Conservation (phyloP, 2,888 invertebrate species). For the Dermolepida albohirtum region DNA sequence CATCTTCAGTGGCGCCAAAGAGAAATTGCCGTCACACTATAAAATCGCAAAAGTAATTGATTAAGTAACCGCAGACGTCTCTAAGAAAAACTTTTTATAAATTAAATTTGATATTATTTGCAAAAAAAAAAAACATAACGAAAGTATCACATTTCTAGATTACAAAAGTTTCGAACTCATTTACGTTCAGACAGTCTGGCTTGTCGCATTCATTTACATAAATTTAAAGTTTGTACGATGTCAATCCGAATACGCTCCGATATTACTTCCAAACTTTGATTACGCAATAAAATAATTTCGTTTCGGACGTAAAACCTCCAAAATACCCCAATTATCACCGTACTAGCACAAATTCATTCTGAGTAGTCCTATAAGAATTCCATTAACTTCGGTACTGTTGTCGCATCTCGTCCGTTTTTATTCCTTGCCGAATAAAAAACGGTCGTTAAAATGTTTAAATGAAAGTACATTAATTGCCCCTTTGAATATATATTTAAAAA, state of each 20-base stretch:
- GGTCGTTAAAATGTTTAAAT: constrained; percentile 12
- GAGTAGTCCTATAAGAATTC: constrained; percentile 17
- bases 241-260: constrained; percentile 11
- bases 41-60: no score
- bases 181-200: constrained; percentile 19
- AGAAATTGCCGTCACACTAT: no score
- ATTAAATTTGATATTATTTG: no score
- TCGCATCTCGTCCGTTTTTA: constrained; percentile 2
- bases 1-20: no score
- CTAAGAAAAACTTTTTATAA: no score
- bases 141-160: constrained; percentile 19
- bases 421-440: constrained; percentile 9
- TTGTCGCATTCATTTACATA: constrained; percentile 31
- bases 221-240: constrained; percentile 37
- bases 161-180: constrained; percentile 25
- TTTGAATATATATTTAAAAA: not conserved
- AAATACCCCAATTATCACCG: constrained; percentile 4
- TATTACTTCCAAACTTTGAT: constrained; percentile 22
- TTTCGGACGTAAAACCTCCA: not conserved
- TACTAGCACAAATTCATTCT: constrained; percentile 13
- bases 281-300: constrained; percentile 19
- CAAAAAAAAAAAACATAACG: constrained; percentile 1
- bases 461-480: constrained; percentile 10
- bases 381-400: not conserved
- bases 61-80: no score